Evolutionary conservation across 2,888 invertebrate species (phyloP), one percentile per base, ranked within the genome.

Genomic region (Nephrotoma appendiculata): DNA sequence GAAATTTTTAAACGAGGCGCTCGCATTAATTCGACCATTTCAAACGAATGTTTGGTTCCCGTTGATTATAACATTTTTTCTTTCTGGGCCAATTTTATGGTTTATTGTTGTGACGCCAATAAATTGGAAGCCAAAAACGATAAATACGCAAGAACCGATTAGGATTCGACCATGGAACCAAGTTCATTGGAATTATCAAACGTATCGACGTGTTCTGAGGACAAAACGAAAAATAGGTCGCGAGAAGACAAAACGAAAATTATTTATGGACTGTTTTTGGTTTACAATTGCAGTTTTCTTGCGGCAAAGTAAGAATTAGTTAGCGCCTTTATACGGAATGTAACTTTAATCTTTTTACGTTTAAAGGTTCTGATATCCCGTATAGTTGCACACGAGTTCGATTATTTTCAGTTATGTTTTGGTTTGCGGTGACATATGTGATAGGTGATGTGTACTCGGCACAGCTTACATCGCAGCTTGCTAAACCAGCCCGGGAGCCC

Each of bases 401-500:
- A 86, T 93, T 95, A 84, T 93, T 96, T n/a, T 93, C 94, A 12
- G 94, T 95, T 43, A 91, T 96, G 3, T 93, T 96, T 85, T 95
- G 95, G 86, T 92, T 96, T n/a, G 94, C 95, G 43, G 95, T 95
- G 1, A 96, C 96, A 0, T 96, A 96, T 90, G 95, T 96, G 5
- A 94, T 96, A 86, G 95, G 95, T 0, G 96, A 96, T 90, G 95
- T 96, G 93, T 96, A 96, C 90, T 95, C 96, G 0, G 96, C 96
- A 0, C 96, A 95, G 90, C 90, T 96, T 88, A 96, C 96, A 9
- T 96, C 96, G 3, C 92, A 96, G 41, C 92, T 96, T 87, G 96
- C 96, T 0, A 92, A 94, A 86, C 96, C 96, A 2, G 95, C 95
- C 0, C 92, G 94, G 89, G 96, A 96, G 89, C 92, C 92, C 71